phyloP scores from a whole-genome alignment of 2,888 invertebrate genomes.

The Andrena marginata region DNA sequence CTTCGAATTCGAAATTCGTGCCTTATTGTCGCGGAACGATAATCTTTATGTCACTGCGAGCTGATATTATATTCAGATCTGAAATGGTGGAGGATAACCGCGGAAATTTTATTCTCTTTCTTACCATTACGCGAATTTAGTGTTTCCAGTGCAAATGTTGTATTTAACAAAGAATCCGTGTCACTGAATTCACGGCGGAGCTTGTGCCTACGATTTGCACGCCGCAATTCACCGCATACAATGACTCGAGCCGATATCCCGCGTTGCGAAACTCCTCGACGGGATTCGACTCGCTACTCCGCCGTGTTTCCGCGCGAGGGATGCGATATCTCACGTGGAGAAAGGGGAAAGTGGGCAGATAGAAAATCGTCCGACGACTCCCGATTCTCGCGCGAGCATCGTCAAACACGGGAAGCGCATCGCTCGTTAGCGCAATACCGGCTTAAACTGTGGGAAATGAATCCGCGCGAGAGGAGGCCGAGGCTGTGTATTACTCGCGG shows the following conservation, averaged over 20 bases:
- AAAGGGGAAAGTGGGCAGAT: conserved; percentile 33
- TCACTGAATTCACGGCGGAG: no score
- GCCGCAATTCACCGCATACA: background rate
- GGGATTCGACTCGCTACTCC: background rate
- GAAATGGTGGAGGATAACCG: background rate
- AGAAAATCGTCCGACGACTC: background rate
- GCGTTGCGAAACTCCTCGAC: background rate
- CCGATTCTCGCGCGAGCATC: conserved; percentile 14
- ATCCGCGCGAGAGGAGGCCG: conserved; percentile 22
- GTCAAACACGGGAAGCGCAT: conserved; percentile 50
- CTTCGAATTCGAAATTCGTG: no score
- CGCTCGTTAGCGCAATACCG: conserved; percentile 50
- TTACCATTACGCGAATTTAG: background rate
- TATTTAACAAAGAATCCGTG: no score
- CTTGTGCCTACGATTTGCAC: no score
- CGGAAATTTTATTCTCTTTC: background rate
- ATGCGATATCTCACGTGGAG: conserved; percentile 12
- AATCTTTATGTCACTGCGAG: no score
- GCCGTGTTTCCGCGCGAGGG: conserved; percentile 1
- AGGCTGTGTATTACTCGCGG: conserved; percentile 28
- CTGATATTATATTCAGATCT: no score
- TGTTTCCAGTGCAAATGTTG: no score
- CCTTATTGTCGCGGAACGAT: background rate
- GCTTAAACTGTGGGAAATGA: conserved; percentile 58
- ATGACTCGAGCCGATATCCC: background rate